Evolutionary conservation across 2,113 vertebrate species (phyloP).

Genomic region (Eupsittula cactorum): DNA sequence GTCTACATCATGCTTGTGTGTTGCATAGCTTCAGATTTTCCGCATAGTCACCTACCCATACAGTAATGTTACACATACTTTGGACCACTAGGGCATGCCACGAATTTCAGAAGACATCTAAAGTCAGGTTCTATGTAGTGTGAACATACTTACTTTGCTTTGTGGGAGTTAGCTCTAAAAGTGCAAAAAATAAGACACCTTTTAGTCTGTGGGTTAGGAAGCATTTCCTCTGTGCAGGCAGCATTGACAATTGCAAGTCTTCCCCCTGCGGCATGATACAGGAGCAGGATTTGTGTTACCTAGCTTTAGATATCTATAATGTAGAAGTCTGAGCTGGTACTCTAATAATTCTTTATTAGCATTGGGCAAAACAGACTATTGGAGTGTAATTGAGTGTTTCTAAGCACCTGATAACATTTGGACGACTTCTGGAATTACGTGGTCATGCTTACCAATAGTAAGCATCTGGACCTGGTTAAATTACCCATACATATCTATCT

Average conservation of each 20-base stretch:
- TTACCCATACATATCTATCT: neutral
- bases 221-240: neutral
- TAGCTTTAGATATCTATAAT: neutral
- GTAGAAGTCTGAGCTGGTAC: neutral
- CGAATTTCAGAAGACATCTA: neutral
- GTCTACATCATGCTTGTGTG: neutral
- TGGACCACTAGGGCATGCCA: neutral
- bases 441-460: neutral
- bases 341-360: neutral
- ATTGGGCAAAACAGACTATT: neutral
- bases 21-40: neutral
- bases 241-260: neutral
- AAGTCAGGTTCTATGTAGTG: neutral
- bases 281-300: neutral
- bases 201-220: neutral
- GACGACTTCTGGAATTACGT: neutral
- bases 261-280: neutral
- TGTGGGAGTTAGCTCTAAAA: neutral
- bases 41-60: neutral
- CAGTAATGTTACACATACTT: neutral
- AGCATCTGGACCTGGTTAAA: neutral
- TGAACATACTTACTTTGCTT: neutral
- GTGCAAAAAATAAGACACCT: neutral
- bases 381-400: neutral
- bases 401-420: neutral